phyloP scores from a whole-genome alignment of 2,797 vertebrate genomes.

The Gambelia wislizenii region DNA sequence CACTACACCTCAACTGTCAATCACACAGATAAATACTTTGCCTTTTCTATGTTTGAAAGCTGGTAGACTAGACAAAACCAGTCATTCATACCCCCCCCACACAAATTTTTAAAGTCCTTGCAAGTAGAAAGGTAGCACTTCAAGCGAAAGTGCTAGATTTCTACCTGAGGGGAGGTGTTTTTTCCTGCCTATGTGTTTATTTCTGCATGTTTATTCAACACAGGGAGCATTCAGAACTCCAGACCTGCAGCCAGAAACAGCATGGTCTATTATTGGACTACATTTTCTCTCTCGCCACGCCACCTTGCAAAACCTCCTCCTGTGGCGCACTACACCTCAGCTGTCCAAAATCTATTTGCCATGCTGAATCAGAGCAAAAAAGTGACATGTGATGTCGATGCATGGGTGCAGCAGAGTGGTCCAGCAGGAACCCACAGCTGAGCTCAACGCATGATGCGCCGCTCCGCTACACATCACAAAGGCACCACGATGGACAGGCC shows the following conservation, averaged over 20 bases:
- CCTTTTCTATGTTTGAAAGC: background rate
- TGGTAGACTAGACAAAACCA: background rate
- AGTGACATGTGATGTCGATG: background rate
- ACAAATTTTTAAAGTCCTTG: no score
- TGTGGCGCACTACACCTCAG: no score
- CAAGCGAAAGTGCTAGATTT: background rate
- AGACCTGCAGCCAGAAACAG: background rate
- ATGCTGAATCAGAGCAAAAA: background rate
- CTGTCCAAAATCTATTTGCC: background rate
- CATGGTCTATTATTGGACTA: background rate
- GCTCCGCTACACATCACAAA: conserved; percentile 75
- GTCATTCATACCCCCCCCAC: background rate
- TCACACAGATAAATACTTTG: background rate
- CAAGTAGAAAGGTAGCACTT: no score
- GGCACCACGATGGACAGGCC: conserved; percentile 67
- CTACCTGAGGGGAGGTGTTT: background rate
- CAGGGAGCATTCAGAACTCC: background rate
- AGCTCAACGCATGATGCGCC: conserved; percentile 54
- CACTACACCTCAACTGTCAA: background rate
- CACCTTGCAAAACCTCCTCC: background rate
- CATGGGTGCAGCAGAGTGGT: background rate
- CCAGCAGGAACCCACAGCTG: background rate
- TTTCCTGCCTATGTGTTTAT: no score
- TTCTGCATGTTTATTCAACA: no score
- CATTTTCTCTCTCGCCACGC: no score